Percentiles rank a stretch among this genome's conserved stretches.
Evolutionary conservation across 2,113 vertebrate species (phyloP).

Genomic region (Tenebrosternarchus preto): DNA sequence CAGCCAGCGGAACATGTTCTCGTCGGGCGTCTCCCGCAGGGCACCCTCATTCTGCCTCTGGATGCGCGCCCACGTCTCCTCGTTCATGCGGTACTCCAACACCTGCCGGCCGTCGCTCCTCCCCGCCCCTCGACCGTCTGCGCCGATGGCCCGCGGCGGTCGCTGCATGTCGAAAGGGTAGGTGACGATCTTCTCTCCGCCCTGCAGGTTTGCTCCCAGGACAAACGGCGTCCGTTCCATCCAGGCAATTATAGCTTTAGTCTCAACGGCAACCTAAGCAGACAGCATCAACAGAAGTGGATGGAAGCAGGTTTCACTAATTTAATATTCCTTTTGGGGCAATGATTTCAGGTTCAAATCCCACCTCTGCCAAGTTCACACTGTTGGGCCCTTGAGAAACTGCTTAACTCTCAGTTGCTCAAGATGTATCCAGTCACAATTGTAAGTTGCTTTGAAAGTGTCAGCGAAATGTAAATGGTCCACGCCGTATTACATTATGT

Average conservation of each 20-base stretch:
- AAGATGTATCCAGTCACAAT: too few relatives aligned
- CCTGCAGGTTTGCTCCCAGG: conserved; percentile 93
- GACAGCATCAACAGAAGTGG: neutral
- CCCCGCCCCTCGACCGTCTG: neutral
- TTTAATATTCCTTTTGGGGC: neutral
- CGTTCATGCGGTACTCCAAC: conserved; percentile 47
- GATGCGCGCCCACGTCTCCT: conserved; percentile 75
- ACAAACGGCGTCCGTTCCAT: conserved; percentile 95
- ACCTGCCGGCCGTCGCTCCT: neutral
- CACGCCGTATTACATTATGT: too few relatives aligned
- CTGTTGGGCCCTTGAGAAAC: too few relatives aligned
- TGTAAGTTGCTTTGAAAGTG: too few relatives aligned
- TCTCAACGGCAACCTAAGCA: conserved; percentile 87
- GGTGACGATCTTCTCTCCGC: conserved; percentile 87
- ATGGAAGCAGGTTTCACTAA: neutral
- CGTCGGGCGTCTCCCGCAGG: conserved; percentile 72
- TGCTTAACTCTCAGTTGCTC: too few relatives aligned
- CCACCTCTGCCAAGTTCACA: too few relatives aligned
- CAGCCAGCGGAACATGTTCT: conserved; percentile 95
- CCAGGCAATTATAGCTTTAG: conserved; percentile 89
- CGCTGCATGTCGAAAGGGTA: conserved; percentile 78
- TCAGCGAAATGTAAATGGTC: too few relatives aligned
- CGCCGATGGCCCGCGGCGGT: conserved; percentile 55
- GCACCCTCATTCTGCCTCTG: conserved; percentile 74
- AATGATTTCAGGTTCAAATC: too few relatives aligned